Evolutionary conservation across 2,797 vertebrate genomes (phyloP).

Genomic region (Gobionotothen gibberifrons): DNA sequence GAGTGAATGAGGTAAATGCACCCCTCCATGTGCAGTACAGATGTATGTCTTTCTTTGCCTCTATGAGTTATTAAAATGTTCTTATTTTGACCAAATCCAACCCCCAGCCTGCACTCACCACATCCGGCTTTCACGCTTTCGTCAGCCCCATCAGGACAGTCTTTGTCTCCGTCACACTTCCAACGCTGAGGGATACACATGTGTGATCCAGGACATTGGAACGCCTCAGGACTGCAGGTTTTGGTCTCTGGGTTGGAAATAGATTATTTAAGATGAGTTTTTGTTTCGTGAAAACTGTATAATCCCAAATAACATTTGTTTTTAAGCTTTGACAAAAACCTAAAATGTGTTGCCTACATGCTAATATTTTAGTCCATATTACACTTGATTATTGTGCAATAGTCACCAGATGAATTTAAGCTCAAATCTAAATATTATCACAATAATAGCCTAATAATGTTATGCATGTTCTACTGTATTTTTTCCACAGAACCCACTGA

Average conservation of each 20-base stretch:
- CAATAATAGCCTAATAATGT: neutral
- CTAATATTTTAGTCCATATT: neutral
- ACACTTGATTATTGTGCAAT: neutral
- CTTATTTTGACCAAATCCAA: neutral
- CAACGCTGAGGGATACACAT: conserved; percentile 91
- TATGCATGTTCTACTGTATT: neutral
- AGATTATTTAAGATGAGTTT: neutral
- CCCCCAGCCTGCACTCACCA: conserved; percentile 79
- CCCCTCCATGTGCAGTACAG: neutral
- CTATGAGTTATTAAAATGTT: neutral
- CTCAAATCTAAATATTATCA: neutral
- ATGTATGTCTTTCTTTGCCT: neutral
- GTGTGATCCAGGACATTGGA: conserved; percentile 92
- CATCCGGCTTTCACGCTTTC: conserved; percentile 94
- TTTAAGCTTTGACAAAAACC: neutral
- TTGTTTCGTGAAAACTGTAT: neutral
- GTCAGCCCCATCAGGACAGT: conserved; percentile 94
- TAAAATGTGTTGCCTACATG: neutral
- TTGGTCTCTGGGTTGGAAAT: conserved; percentile 82
- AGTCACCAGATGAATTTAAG: neutral
- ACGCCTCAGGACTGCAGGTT: conserved; percentile 91
- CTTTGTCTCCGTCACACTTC: conserved; percentile 96
- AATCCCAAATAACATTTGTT: neutral
- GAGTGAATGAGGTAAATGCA: neutral
- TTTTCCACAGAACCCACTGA: conserved; percentile 1